These are phyloP conservation scores for Rhagonycha fulva DNA, from an alignment of 2,888 invertebrate species.

Conservation along the genomic window DNA sequence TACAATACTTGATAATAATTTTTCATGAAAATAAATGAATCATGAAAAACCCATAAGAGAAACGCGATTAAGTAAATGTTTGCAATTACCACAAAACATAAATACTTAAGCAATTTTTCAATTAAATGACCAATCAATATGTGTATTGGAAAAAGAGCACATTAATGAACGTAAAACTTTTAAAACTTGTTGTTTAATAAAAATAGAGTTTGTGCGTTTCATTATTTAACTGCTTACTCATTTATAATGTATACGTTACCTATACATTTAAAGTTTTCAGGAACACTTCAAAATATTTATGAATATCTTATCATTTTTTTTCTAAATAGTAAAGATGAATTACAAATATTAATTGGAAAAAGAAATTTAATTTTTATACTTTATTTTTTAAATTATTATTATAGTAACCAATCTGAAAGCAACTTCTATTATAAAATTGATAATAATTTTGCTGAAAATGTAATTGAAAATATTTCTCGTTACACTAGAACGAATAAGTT, in stretches of 20 bases:
- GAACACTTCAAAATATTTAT: too few species aligned
- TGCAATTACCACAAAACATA: neutral
- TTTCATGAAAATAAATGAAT: neutral
- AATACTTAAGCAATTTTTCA: neutral
- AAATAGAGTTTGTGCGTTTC: neutral
- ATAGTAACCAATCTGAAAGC: too few species aligned
- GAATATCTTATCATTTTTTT: too few species aligned
- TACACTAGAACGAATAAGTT: too few species aligned
- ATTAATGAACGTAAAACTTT: neutral
- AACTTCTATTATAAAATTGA: too few species aligned
- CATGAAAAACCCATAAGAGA: neutral
- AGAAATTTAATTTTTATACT: too few species aligned
- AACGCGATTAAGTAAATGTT: neutral
- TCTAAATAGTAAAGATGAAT: too few species aligned
- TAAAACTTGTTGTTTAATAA: neutral
- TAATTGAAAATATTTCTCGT: too few species aligned
- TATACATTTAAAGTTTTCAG: neutral
- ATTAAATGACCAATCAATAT: neutral
- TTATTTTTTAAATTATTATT: too few species aligned
- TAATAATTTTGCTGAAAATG: too few species aligned
- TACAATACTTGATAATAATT: neutral
- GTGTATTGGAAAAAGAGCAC: neutral
- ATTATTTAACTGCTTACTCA: neutral
- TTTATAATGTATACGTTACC: too few species aligned
- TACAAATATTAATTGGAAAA: too few species aligned